A percentile compares a stretch with the other conserved stretches of the same genome.
Conservation (phyloP, 2,113 vertebrate genomes). For the Ellobius talpinus region DNA sequence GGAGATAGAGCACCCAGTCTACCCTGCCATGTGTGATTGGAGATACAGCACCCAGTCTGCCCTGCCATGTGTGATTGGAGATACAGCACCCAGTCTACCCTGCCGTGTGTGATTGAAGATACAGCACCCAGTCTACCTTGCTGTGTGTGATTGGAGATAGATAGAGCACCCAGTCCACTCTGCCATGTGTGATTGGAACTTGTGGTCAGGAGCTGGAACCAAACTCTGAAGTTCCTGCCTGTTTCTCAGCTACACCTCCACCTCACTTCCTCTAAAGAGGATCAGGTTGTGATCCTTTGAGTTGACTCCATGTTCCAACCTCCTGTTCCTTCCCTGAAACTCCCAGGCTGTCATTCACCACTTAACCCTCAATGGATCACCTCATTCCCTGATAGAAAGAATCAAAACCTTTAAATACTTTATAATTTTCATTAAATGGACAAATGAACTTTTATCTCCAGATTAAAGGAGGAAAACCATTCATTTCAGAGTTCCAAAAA, state of each 20-base stretch:
- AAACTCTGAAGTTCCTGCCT: not conserved
- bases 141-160: too few species aligned
- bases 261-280: not conserved
- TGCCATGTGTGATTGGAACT: too few species aligned
- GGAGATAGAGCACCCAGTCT: too few species aligned
- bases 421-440: not conserved
- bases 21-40: too few species aligned
- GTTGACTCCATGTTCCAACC: too few species aligned
- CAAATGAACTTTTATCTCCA: conserved; percentile 27
- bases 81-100: too few species aligned
- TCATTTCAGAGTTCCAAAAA: conserved; percentile 23
- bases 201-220: not conserved
- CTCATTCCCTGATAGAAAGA: not conserved
- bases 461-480: not conserved
- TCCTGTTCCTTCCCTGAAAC: not conserved
- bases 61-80: too few species aligned
- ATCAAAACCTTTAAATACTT: not conserved
- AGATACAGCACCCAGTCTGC: too few species aligned
- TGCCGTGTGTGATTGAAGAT: too few species aligned
- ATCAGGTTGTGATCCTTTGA: not conserved
- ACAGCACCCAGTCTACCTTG: too few species aligned
- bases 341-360: too few species aligned
- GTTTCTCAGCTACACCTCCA: not conserved
- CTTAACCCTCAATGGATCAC: not conserved
- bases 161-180: too few species aligned